A percentile compares a stretch with the other conserved stretches of the same genome.
Conservation (phyloP, 2,888 invertebrate species). For the Stegana nigrithorax region DNA sequence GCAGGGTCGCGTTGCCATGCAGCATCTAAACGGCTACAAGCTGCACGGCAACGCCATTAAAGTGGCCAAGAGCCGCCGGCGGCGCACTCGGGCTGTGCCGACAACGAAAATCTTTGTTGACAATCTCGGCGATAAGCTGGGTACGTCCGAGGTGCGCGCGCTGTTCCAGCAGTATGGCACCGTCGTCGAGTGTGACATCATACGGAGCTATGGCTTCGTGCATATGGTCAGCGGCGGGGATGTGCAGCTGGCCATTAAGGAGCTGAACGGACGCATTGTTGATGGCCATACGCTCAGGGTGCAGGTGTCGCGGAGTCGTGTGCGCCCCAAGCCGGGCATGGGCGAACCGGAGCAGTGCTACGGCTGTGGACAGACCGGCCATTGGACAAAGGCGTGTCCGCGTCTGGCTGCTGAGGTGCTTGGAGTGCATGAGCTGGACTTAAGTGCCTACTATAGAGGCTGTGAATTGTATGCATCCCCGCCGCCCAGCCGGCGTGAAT, state of each 20-base stretch:
- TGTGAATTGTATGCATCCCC: slow-evolving; percentile 90
- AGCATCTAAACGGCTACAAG: slow-evolving; percentile 87
- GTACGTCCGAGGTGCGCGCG: slow-evolving; percentile 90
- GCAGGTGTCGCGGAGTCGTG: slow-evolving; percentile 92
- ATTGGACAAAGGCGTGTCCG: slow-evolving; percentile 97
- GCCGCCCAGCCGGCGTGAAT: slow-evolving; percentile 89
- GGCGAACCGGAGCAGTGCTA: slow-evolving; percentile 97
- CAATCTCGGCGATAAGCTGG: slow-evolving; percentile 92
- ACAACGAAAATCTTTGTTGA: slow-evolving; percentile 97
- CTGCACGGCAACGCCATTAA: slow-evolving; percentile 90
- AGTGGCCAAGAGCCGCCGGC: slow-evolving; percentile 91
- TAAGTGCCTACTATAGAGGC: slow-evolving; percentile 77
- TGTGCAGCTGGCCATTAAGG: slow-evolving; percentile 88
- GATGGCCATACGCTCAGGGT: slow-evolving; percentile 95
- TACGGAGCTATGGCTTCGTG: slow-evolving; percentile 98
- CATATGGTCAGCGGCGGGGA: slow-evolving; percentile 93
- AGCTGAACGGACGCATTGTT: slow-evolving; percentile 90
- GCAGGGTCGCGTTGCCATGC: slow-evolving; percentile 92
- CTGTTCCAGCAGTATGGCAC: slow-evolving; percentile 95
- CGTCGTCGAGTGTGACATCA: slow-evolving; percentile 97
- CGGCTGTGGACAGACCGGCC: slow-evolving; percentile 93
- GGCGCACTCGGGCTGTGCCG: slow-evolving; percentile 88
- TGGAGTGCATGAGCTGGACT: slow-evolving; percentile 69
- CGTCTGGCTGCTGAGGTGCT: slow-evolving; percentile 71
- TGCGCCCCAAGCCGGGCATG: slow-evolving; percentile 95